Evolutionary conservation across 2,113 vertebrate genomes (phyloP).

Genomic region (human (Homo sapiens)): GRCh38 chr1:201117501-201118000

Average conservation of each 20-base stretch:
- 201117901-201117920: not conserved
- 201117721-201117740: not conserved
- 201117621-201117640: too few relatives aligned
- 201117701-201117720: not conserved
- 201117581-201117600: not conserved
- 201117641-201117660: accelerated
- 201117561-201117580: not conserved
- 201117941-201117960: not conserved
- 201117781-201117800: not conserved
- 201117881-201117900: too few relatives aligned
- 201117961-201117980: not conserved
- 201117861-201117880: not conserved
- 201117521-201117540: not conserved
- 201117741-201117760: too few relatives aligned
- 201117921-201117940: not conserved
- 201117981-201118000: not conserved
- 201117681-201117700: too few relatives aligned
- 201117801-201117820: accelerated
- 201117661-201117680: not conserved
- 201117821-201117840: not conserved
- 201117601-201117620: not conserved
- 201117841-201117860: not conserved
- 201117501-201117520: not conserved
- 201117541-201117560: not conserved
- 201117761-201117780: not conserved